Conservation (phyloP, 30 jellyfish, hydroid and myxozoan genomes). For the Aurelia sp. region DNA sequence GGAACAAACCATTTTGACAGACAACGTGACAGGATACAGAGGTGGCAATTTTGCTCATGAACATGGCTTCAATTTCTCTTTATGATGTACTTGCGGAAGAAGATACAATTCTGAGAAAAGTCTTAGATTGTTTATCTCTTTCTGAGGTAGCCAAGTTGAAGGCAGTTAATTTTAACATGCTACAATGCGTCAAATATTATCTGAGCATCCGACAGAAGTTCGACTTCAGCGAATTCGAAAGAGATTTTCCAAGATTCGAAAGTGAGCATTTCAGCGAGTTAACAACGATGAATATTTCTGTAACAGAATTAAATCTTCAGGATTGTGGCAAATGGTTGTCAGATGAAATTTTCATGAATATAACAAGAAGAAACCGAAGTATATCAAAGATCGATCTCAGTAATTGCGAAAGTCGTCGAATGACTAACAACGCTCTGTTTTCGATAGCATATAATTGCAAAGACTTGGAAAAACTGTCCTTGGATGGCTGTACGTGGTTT, state of each 20-base stretch:
- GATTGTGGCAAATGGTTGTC: constrained; percentile 46
- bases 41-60: too few relatives aligned
- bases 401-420: neutral
- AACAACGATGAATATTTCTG: neutral
- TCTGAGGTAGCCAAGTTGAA: neutral
- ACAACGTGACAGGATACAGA: too few relatives aligned
- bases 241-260: neutral
- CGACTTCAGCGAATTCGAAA: constrained; percentile 11
- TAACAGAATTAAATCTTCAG: constrained; percentile 8
- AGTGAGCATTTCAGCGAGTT: neutral
- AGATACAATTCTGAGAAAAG: constrained; percentile 1
- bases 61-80: too few relatives aligned
- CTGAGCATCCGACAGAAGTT: neutral
- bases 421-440: neutral
- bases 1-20: too few relatives aligned
- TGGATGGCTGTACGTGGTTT: constrained; percentile 54
- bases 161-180: neutral
- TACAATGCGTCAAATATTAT: neutral
- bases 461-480: constrained; percentile 16
- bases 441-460: constrained; percentile 29
- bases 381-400: constrained; percentile 18
- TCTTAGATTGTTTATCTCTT: constrained; percentile 7
- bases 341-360: constrained; percentile 9
- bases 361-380: neutral
- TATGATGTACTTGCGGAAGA: neutral